Conservation (phyloP, 2,888 invertebrate species). For the Synanthedon tipuliformis region DNA sequence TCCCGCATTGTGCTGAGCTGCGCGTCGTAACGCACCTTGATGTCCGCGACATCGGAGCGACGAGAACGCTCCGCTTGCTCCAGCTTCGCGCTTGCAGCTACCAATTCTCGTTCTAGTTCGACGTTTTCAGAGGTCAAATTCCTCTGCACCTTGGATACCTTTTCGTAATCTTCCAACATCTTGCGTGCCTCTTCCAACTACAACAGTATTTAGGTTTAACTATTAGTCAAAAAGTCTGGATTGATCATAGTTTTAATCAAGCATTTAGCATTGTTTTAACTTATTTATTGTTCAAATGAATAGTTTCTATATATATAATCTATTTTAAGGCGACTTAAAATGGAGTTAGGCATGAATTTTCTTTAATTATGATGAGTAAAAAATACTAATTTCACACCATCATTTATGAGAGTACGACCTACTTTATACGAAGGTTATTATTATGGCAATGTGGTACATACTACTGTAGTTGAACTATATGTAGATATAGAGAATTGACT, state of each 20-base stretch:
- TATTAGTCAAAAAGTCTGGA: not conserved
- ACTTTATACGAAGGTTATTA: too few relatives aligned
- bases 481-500: too few relatives aligned
- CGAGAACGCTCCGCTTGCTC: conserved; percentile 78
- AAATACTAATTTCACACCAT: too few relatives aligned
- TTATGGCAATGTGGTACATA: too few relatives aligned
- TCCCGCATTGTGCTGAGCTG: conserved; percentile 84
- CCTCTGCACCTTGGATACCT: conserved; percentile 84
- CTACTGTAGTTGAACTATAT: too few relatives aligned
- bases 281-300: not conserved
- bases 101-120: conserved; percentile 80
- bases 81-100: conserved; percentile 74
- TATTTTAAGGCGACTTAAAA: too few relatives aligned
- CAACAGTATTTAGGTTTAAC: conserved; percentile 4
- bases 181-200: conserved; percentile 83
- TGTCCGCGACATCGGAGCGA: conserved; percentile 82
- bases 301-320: too few relatives aligned
- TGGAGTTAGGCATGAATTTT: too few relatives aligned
- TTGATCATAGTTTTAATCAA: not conserved
- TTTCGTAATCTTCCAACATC: conserved; percentile 87
- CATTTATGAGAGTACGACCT: too few relatives aligned
- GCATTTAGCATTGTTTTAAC: not conserved
- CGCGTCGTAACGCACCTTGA: conserved; percentile 86
- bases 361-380: too few relatives aligned
- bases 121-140: conserved; percentile 81